Base-by-base conservation (phyloP, 2,113 vertebrate genomes). In the Rattus norvegicus region DNA sequence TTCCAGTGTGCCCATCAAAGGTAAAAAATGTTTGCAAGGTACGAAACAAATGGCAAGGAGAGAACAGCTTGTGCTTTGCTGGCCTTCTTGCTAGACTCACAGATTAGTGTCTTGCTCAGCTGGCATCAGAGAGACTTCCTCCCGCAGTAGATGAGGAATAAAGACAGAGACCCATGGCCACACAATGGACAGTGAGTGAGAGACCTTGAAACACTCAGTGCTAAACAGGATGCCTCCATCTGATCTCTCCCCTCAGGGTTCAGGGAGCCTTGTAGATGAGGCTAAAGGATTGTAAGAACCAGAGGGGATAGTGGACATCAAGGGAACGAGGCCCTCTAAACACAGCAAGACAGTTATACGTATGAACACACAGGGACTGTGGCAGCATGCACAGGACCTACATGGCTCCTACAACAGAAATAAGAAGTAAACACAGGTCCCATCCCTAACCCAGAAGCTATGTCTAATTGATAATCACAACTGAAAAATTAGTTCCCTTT, bases 21-120 rank as follows among this genome's bases (percentile, higher is more conserved):
- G 59, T 73, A 69, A 89, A 65, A 43, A 59, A 89, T 91, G 59
- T 43, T 73, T 22, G 17, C 33, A 86, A 91, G 52, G 59, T 54
- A 93, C 26, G 59, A 96, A 95, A 63, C 24, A 93, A 94, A 92
- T 76, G 61, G 11, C 76, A 95, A 91, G 77, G 49, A 90, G 1
- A 93, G 24, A 87, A 79, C 16, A 77, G n/a, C 59, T 36, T 73
- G 39, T 83, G 72, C 52, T 83, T 93, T 92, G 28, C 93, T 56
- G 88, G 49, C 10, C 39, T 73, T 73, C n/a, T 69, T 49, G 75
- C 75, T 49, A 16, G 28, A 16, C 26, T 77, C 43, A 30, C 16
- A 30, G 43, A 49, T 49, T 6, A 16, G 43, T 0, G 43, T 13
- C 43, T 30, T 77, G 5, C 43, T 49, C 47, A 16, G 26, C 2